Evolutionary conservation across 2,797 vertebrate species (phyloP).

Genomic region (Oreochromis grahami): DNA sequence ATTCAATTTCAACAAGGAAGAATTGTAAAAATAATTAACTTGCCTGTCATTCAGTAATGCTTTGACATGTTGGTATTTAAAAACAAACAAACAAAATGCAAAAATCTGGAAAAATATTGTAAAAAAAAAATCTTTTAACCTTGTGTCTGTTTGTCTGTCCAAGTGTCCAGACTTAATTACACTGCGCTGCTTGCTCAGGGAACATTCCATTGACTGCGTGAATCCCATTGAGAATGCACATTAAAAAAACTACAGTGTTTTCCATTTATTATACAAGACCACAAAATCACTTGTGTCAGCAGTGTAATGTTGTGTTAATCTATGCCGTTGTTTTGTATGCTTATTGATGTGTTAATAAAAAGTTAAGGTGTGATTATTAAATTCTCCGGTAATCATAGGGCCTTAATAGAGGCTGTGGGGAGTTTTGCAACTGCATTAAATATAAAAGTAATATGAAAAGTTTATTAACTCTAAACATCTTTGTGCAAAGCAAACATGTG

Average conservation of each 20-base stretch:
- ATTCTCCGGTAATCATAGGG: slow-evolving; percentile 38
- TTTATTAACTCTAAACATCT: slow-evolving; percentile 71
- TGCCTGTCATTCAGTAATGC: background rate
- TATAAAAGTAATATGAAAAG: slow-evolving; percentile 72
- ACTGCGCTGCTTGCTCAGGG: background rate
- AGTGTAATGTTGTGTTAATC: slow-evolving; percentile 66
- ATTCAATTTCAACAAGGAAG: background rate
- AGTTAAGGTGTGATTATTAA: slow-evolving; percentile 45
- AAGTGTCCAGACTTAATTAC: slow-evolving; percentile 34
- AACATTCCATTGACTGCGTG: slow-evolving; percentile 6
- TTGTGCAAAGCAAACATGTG: slow-evolving; percentile 23
- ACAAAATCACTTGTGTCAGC: slow-evolving; percentile 62
- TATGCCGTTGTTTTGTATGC: slow-evolving; percentile 58
- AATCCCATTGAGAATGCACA: slow-evolving; percentile 38
- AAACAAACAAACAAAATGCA: background rate
- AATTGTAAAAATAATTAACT: background rate
- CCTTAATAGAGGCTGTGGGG: slow-evolving; percentile 60
- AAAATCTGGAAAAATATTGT: background rate
- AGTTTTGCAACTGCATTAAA: slow-evolving; percentile 74
- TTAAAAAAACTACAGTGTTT: slow-evolving; percentile 47
- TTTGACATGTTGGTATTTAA: background rate
- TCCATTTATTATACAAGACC: slow-evolving; percentile 58
- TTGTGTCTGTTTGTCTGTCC: background rate
- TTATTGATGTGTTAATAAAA: slow-evolving; percentile 75
- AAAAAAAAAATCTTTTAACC: background rate